phyloP scores from a whole-genome alignment of 2,888 invertebrate genomes.

The Xylota segnis region DNA sequence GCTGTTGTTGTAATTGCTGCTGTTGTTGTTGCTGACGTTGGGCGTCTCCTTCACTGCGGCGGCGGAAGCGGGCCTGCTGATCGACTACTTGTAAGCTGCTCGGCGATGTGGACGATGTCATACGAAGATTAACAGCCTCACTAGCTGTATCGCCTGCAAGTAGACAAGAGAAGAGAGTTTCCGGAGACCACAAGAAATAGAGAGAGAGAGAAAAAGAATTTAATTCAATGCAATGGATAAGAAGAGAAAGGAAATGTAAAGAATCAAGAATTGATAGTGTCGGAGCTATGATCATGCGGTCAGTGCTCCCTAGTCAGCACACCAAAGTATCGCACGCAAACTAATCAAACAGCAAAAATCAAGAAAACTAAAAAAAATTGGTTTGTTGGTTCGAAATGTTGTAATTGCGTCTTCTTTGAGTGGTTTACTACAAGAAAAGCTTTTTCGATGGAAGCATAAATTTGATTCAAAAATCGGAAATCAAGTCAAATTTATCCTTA shows the following conservation, averaged over 20 bases:
- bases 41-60: constrained; percentile 88
- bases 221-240: constrained; percentile 44
- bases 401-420: constrained; percentile 77
- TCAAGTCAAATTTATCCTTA: constrained; percentile 4
- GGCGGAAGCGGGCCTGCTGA: constrained; percentile 84
- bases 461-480: neutral
- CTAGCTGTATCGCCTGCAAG: constrained; percentile 81
- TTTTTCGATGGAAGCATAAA: constrained; percentile 8
- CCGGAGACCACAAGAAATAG: constrained; percentile 64
- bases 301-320: constrained; percentile 70
- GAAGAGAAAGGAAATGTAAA: constrained; percentile 44
- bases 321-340: constrained; percentile 66
- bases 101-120: constrained; percentile 79
- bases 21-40: constrained; percentile 81
- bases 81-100: constrained; percentile 80
- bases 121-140: constrained; percentile 78
- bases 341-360: constrained; percentile 42
- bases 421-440: constrained; percentile 63
- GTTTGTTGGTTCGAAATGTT: constrained; percentile 47
- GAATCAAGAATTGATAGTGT: constrained; percentile 74
- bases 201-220: constrained; percentile 58
- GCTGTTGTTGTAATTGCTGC: constrained; percentile 77
- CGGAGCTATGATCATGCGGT: constrained; percentile 60
- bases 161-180: constrained; percentile 62
- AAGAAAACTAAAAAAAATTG: constrained; percentile 33